A percentile compares a stretch with the other conserved stretches of the same genome.
These are phyloP conservation scores for Sarcophaga variegata DNA, from an alignment of 2,888 invertebrate species.

Conservation along the genomic window DNA sequence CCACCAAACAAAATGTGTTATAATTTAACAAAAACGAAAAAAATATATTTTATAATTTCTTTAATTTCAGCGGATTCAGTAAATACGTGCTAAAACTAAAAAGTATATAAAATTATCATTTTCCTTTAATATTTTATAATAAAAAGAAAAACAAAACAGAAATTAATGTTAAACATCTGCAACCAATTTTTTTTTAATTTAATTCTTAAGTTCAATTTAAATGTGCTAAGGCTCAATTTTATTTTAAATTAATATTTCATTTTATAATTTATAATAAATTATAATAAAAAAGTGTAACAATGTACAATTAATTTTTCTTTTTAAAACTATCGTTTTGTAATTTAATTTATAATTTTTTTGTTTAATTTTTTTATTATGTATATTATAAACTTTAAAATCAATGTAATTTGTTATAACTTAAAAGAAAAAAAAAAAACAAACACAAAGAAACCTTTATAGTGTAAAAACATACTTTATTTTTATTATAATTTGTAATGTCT, in stretches of 20 bases:
- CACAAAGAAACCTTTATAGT: slow-evolving; percentile 41
- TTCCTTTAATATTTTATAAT: background rate
- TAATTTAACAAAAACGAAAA: slow-evolving; percentile 24
- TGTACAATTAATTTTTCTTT: slow-evolving; percentile 30
- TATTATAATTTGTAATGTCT: slow-evolving; percentile 57
- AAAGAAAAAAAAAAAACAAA: background rate
- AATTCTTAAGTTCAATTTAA: slow-evolving; percentile 59
- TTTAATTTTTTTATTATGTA: background rate
- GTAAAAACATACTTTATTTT: slow-evolving; percentile 40
- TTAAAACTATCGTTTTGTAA: background rate
- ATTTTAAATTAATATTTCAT: slow-evolving; percentile 1
- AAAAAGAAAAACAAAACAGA: slow-evolving; percentile 24
- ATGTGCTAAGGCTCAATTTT: slow-evolving; percentile 47
- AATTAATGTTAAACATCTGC: slow-evolving; percentile 5
- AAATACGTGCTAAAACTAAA: slow-evolving; percentile 48
- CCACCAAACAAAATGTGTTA: slow-evolving; percentile 30
- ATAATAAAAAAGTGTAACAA: slow-evolving; percentile 44
- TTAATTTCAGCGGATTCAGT: slow-evolving; percentile 63
- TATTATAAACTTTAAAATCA: slow-evolving; percentile 29
- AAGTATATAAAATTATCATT: background rate
- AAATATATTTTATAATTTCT: slow-evolving; percentile 52
- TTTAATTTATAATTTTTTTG: slow-evolving; percentile 18
- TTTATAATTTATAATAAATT: slow-evolving; percentile 12
- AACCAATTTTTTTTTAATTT: slow-evolving; percentile 20
- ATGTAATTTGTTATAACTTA: slow-evolving; percentile 36